Conservation (phyloP, 2,113 vertebrate genomes). For the Charadrius vociferus region DNA sequence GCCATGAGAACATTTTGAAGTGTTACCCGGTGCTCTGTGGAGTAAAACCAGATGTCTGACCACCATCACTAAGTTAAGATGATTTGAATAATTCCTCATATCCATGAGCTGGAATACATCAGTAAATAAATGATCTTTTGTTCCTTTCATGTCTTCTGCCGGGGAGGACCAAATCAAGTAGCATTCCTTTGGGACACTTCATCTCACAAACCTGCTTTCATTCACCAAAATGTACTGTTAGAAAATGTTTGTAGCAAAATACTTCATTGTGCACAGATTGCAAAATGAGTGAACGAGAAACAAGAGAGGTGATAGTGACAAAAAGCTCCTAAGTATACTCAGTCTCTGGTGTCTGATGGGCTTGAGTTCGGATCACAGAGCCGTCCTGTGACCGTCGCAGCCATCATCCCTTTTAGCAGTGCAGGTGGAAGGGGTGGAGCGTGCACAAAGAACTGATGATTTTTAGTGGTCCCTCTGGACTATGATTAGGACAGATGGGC, state of each 20-base stretch:
- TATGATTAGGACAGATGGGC: neutral
- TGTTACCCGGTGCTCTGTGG: neutral
- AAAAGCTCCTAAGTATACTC: neutral
- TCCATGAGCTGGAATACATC: neutral
- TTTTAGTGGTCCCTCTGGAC: constrained; percentile 36
- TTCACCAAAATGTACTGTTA: neutral
- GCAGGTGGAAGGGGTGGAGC: neutral
- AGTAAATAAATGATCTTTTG: neutral
- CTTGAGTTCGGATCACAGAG: neutral
- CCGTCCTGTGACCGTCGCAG: neutral
- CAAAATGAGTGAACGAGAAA: neutral
- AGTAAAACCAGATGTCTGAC: neutral
- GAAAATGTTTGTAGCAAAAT: neutral
- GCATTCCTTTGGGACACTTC: neutral
- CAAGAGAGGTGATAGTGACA: neutral
- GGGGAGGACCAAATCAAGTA: neutral
- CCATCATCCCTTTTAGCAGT: neutral
- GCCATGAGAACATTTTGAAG: neutral
- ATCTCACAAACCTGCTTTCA: neutral
- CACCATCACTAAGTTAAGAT: neutral
- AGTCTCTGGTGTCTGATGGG: neutral
- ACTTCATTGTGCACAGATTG: neutral
- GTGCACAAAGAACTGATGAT: neutral
- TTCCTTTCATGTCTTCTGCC: neutral
- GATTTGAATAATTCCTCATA: neutral